A percentile compares a stretch with the other conserved stretches of the same genome.
phyloP scores from a whole-genome alignment of 2,888 invertebrate genomes.

The Melanchra persicariae region DNA sequence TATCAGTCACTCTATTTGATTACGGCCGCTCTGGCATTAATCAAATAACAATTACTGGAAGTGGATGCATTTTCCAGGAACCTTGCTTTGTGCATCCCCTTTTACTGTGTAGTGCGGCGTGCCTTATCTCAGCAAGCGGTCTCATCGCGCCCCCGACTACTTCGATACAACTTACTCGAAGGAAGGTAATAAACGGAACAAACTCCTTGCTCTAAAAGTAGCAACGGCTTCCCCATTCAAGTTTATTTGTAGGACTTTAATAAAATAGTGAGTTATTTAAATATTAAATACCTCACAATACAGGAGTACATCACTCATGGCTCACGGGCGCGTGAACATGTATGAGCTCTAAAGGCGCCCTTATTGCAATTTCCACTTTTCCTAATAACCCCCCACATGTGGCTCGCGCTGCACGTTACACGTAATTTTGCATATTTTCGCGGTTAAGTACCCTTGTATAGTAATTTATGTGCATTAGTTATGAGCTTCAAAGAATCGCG shows the following conservation, averaged over 20 bases:
- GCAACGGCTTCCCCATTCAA: constrained; percentile 8
- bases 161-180: constrained; percentile 70
- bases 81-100: constrained; percentile 28
- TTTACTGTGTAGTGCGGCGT: constrained; percentile 65
- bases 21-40: constrained; percentile 33
- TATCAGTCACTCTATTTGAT: constrained; percentile 44
- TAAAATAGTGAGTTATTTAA: constrained; percentile 42
- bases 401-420: constrained; percentile 75
- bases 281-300: constrained; percentile 38
- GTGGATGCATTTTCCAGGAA: constrained; percentile 39
- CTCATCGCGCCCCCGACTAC: constrained; percentile 63
- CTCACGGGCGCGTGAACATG: constrained; percentile 63
- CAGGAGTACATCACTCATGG: constrained; percentile 49
- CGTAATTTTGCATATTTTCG: constrained; percentile 82
- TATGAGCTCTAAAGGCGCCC: constrained; percentile 68
- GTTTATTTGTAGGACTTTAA: constrained; percentile 14
- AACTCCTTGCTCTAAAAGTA: constrained; percentile 6
- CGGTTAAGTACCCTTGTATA: constrained; percentile 77
- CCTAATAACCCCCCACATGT: constrained; percentile 79
- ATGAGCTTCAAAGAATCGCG: constrained; percentile 75
- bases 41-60: constrained; percentile 50
- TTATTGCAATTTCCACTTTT: constrained; percentile 81
- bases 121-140: constrained; percentile 77
- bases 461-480: constrained; percentile 85
- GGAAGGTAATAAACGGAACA: constrained; percentile 44